Evolutionary conservation across 2,888 invertebrate species (phyloP).

Genomic region (Terebella lapidaria): DNA sequence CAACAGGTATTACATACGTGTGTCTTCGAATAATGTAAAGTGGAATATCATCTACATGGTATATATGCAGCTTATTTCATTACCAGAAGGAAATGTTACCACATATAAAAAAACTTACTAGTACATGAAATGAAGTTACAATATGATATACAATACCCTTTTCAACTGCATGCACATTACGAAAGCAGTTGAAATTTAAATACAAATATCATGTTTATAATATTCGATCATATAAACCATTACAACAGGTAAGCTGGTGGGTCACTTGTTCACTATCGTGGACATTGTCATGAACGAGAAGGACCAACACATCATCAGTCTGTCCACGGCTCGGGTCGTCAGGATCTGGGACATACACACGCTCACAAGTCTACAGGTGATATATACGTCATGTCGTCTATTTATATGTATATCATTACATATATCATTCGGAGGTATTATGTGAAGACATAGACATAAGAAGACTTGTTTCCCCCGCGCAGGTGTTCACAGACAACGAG

Average conservation of each 20-base stretch:
- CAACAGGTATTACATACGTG: slow-evolving; percentile 23
- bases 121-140: no score
- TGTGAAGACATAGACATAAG: background rate
- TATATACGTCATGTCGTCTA: no score
- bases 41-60: no score
- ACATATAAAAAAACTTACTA: no score
- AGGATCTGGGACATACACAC: slow-evolving; percentile 52
- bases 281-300: slow-evolving; percentile 48
- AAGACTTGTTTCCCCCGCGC: background rate
- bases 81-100: no score
- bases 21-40: no score
- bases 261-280: slow-evolving; percentile 50
- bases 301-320: slow-evolving; percentile 51
- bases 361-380: slow-evolving; percentile 49
- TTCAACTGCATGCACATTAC: no score
- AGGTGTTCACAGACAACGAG: slow-evolving; percentile 51
- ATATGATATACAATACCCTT: no score
- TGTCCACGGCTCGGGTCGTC: slow-evolving; percentile 49
- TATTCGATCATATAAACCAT: no score
- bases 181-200: no score
- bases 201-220: no score
- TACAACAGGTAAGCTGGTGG: slow-evolving; percentile 50
- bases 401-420: background rate
- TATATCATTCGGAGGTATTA: background rate
- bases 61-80: no score